Evolutionary conservation across 1,140 invertebrate genomes (phyloP), one percentile per base, ranked within the genome.

Genomic region (Drosophila orena): DNA sequence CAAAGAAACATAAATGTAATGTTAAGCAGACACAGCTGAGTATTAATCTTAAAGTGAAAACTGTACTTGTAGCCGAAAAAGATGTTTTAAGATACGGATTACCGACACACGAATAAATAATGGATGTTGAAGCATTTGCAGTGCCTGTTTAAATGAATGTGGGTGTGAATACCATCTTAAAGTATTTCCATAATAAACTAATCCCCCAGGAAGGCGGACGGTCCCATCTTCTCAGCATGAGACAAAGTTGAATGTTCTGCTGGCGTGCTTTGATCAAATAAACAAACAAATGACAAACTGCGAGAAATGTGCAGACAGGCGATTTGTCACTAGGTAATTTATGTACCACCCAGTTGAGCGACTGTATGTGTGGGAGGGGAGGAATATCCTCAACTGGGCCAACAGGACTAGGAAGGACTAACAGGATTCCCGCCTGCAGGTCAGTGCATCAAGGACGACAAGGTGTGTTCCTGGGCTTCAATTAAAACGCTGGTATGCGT

Each of bases 251-350:
- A 53, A 60, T 84, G 76, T 79, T 66, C 62, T 71, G 73, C 75
- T 79, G 79, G 34, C 80, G 75, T 66, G 71, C 78, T 79, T 88
- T 88, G 56, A 64, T 81, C 49, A 76, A 75, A 60, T 59, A 85
- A 86, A 71, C 84, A 79, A 83, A 78, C 79, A 83, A 71, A 62
- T 88, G 78, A 56, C 78, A 81, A 76, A 76, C 44, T 70, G 50
- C 78, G 49, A 76, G 78, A 75, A 75, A 86, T 78, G 69, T 66
- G 75, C 30, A 64, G 83, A 86, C 81, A 76, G 77, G 75, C 75
- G 79, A 86, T 88, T 83, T 88, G 84, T 88, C 83, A 79, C 79
- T 69, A 56, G 54, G 53, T 75, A 79, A 88, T 68, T 76, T 71
- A 84, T 78, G 60, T 76, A 57, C 47, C 42, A 57, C 47, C 42